Percentiles rank a stretch among this genome's conserved stretches.
phyloP scores from a whole-genome alignment of 2,113 vertebrate species.

The Planiliza haematocheilus region DNA sequence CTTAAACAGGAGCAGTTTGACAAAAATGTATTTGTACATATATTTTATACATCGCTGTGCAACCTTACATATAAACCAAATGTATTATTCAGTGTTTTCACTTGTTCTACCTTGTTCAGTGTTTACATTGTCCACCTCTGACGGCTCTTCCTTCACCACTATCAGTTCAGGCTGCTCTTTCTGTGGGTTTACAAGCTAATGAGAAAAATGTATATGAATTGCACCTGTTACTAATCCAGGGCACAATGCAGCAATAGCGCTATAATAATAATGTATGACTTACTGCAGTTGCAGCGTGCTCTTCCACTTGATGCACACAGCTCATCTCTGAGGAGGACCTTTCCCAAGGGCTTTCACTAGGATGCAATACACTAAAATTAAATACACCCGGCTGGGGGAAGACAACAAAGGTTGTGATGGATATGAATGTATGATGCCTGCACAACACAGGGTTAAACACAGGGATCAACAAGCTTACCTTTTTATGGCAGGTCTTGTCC shows the following conservation, averaged over 20 bases:
- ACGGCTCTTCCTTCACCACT: slow-evolving; percentile 76
- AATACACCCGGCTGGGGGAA: neutral
- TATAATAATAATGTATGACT: slow-evolving; percentile 13
- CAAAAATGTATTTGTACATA: neutral
- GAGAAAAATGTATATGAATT: neutral
- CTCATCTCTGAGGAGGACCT: slow-evolving; percentile 48
- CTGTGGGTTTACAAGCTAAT: slow-evolving; percentile 38
- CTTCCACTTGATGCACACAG: slow-evolving; percentile 43
- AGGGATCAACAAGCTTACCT: slow-evolving; percentile 53
- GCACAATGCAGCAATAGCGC: neutral
- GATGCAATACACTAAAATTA: slow-evolving; percentile 31
- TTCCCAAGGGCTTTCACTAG: slow-evolving; percentile 67
- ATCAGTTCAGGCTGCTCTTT: slow-evolving; percentile 56
- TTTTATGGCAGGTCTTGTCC: slow-evolving; percentile 45
- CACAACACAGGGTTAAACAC: neutral
- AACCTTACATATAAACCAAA: neutral
- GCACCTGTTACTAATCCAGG: neutral
- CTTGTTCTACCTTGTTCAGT: slow-evolving; percentile 11
- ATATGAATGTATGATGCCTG: neutral
- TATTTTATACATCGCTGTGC: neutral
- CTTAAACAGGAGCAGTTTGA: neutral
- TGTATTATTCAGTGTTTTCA: slow-evolving; percentile 66
- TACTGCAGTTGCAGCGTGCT: slow-evolving; percentile 47
- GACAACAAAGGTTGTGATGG: neutral
- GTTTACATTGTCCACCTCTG: slow-evolving; percentile 55